These are phyloP conservation scores for human (Homo sapiens) DNA, from an alignment of 2,113 vertebrate genomes.

Conservation along the genomic window DNA sequence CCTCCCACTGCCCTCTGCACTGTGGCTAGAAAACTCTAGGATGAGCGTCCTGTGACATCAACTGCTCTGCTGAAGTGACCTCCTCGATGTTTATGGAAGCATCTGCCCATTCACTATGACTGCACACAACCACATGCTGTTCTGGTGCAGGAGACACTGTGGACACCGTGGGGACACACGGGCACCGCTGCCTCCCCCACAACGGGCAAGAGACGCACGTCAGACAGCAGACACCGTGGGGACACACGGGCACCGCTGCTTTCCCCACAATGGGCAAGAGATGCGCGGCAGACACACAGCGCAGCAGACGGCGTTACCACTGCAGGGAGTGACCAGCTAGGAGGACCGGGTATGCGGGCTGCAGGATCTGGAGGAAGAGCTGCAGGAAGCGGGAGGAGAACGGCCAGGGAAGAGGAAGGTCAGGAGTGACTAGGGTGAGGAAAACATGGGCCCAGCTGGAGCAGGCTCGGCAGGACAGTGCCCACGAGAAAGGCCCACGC, in stretches of 20 bases:
- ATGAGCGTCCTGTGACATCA: background rate
- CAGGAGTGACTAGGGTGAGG: background rate
- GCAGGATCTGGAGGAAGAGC: background rate
- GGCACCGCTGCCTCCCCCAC: too few relatives aligned
- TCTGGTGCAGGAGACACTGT: background rate
- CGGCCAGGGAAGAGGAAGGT: background rate
- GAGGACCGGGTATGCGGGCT: too few relatives aligned
- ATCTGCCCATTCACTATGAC: background rate
- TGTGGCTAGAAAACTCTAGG: background rate
- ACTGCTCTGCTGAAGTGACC: background rate
- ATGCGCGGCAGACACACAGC: background rate
- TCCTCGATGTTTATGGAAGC: background rate
- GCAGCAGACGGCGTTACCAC: rapidly evolving
- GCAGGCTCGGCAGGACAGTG: background rate
- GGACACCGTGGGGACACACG: too few relatives aligned
- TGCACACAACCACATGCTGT: background rate
- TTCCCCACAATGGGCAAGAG: background rate
- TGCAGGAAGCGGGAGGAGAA: background rate
- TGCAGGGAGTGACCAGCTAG: background rate
- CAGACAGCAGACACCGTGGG: background rate
- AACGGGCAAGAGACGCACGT: too few relatives aligned
- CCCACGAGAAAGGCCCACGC: background rate
- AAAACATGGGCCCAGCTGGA: background rate
- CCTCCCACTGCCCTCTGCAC: background rate
- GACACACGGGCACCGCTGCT: background rate